Percentiles rank a stretch among this genome's conserved stretches.
These are phyloP conservation scores for Salvelinus sp. DNA, from an alignment of 2,113 vertebrate species.

Conservation along the genomic window DNA sequence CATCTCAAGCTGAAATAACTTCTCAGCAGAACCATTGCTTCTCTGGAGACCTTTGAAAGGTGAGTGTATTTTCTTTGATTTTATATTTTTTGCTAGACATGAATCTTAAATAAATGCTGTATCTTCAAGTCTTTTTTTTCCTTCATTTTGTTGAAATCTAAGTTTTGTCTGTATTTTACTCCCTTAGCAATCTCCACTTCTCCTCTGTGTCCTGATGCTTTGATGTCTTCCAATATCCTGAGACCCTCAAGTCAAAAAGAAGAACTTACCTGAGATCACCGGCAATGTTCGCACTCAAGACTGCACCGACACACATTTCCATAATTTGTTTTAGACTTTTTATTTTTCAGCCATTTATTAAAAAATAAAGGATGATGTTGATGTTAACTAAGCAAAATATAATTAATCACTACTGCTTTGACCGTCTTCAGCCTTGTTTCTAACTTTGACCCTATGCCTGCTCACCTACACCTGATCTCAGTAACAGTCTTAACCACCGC, in stretches of 20 bases:
- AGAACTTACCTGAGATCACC: not conserved
- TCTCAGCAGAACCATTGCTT: conserved; percentile 25
- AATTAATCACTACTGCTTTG: not conserved
- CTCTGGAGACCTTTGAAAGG: conserved; percentile 17
- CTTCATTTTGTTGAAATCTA: not conserved
- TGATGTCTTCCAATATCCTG: not conserved
- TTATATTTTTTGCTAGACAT: not conserved
- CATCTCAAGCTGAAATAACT: not conserved
- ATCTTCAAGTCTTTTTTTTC: not conserved
- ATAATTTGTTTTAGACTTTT: not conserved
- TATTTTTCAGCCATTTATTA: not conserved
- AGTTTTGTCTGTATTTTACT: not conserved
- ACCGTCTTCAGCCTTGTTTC: no score
- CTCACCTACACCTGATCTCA: not conserved
- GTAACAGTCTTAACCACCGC: not conserved
- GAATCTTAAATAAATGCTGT: not conserved
- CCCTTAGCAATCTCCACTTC: not conserved
- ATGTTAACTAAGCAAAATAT: not conserved
- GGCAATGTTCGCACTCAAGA: not conserved
- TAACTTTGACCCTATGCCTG: not conserved
- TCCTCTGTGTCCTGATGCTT: not conserved
- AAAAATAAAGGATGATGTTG: no score
- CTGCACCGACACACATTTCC: not conserved
- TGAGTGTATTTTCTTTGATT: not conserved
- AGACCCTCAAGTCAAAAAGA: not conserved